phyloP scores from a whole-genome alignment of 2,888 invertebrate species.

The Cistogaster globosa region DNA sequence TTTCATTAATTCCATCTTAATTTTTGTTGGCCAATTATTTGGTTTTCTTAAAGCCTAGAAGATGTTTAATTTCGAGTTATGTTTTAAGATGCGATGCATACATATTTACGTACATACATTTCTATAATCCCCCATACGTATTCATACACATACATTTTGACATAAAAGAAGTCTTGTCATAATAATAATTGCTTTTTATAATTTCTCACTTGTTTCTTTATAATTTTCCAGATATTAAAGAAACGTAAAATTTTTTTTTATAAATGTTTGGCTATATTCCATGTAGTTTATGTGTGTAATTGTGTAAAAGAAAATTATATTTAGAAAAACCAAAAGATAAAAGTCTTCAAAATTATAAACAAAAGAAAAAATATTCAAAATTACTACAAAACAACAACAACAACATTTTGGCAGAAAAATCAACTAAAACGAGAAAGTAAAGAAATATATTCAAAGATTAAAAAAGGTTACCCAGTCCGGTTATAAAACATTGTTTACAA shows the following conservation, averaged over 20 bases:
- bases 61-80: conserved; percentile 12
- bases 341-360: conserved; percentile 27
- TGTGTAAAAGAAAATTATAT: conserved; percentile 58
- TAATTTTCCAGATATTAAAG: conserved; percentile 19
- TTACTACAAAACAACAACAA: conserved; percentile 35
- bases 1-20: conserved; percentile 16
- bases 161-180: conserved; percentile 25
- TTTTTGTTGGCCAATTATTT: conserved; percentile 27
- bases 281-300: conserved; percentile 71
- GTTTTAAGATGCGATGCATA: conserved; percentile 27
- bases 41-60: conserved; percentile 8
- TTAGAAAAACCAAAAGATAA: conserved; percentile 39
- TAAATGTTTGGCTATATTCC: conserved; percentile 66
- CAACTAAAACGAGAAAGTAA: not conserved
- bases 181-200: conserved; percentile 46
- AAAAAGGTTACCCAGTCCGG: conserved; percentile 34
- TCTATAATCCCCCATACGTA: conserved; percentile 3
- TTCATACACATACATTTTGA: not conserved
- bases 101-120: not conserved
- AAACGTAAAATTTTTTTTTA: conserved; percentile 32
- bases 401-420: conserved; percentile 32
- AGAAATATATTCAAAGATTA: not conserved
- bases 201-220: conserved; percentile 8
- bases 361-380: conserved; percentile 44
- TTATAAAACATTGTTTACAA: conserved; percentile 49